Conservation (phyloP, 64 coral and sea anemone genomes). For the Pachyseris speciosa region DNA sequence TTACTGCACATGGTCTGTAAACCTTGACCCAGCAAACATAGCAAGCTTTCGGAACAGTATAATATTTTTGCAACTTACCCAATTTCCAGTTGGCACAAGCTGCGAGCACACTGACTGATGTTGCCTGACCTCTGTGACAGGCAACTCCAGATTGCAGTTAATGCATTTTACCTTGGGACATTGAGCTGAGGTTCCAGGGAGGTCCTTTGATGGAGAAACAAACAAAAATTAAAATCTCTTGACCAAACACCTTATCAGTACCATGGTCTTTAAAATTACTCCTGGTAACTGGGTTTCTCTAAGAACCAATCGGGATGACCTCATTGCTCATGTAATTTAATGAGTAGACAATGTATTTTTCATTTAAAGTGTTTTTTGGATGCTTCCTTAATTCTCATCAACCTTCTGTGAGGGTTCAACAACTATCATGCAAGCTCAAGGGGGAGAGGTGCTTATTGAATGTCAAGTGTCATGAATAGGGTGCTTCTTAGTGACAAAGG, state of each 20-base stretch:
- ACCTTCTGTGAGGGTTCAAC: not conserved
- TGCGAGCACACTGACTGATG: not conserved
- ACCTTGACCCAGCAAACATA: too few relatives aligned
- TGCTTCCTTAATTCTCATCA: not conserved
- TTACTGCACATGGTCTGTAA: too few relatives aligned
- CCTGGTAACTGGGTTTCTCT: not conserved
- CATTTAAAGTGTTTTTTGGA: not conserved
- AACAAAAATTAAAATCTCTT: not conserved
- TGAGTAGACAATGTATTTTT: not conserved
- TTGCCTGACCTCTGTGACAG: not conserved
- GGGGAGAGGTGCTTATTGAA: not conserved
- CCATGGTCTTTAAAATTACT: not conserved
- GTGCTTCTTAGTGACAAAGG: not conserved
- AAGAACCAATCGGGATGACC: not conserved
- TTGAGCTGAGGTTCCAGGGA: not conserved
- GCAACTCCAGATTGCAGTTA: not conserved
- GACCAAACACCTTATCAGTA: not conserved
- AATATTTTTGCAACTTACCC: too few relatives aligned
- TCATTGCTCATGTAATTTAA: not conserved
- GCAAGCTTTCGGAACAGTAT: too few relatives aligned
- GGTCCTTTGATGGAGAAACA: not conserved
- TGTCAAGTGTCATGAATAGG: not conserved
- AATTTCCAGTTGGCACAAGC: not conserved
- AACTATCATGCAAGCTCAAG: not conserved
- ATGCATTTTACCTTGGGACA: not conserved